Evolutionary conservation across 2,888 invertebrate genomes (phyloP).

Genomic region (Eupithecia abbreviata): DNA sequence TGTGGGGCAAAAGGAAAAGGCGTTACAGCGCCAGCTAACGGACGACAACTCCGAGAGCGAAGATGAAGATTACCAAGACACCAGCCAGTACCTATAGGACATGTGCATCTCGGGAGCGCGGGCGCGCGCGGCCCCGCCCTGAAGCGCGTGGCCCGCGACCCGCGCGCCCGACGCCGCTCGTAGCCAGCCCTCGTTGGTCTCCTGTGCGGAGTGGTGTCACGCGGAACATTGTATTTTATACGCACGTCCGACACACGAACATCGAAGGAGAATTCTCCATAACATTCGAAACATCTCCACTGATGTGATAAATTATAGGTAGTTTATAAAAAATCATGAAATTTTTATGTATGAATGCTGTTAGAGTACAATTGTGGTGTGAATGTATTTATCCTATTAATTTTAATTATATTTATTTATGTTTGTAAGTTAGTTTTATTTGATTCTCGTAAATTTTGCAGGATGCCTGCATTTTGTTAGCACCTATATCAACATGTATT

Average conservation of each 20-base stretch:
- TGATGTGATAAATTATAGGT: slow-evolving; percentile 59
- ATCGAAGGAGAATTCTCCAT: slow-evolving; percentile 43
- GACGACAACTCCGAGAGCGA: slow-evolving; percentile 79
- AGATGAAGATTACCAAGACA: slow-evolving; percentile 79
- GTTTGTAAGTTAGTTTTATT: slow-evolving; percentile 68
- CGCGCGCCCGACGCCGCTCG: not conserved
- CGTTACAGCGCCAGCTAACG: slow-evolving; percentile 77
- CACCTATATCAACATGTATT: slow-evolving; percentile 64
- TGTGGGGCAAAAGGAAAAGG: slow-evolving; percentile 67
- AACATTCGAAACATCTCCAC: slow-evolving; percentile 46
- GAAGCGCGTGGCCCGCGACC: not conserved
- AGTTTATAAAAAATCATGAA: slow-evolving; percentile 61
- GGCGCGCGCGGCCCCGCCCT: not conserved
- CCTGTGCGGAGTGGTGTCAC: slow-evolving; percentile 23
- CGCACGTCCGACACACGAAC: slow-evolving; percentile 36
- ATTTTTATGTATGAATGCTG: slow-evolving; percentile 63
- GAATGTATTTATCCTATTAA: slow-evolving; percentile 81
- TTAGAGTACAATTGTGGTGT: slow-evolving; percentile 70
- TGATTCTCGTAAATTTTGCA: slow-evolving; percentile 62
- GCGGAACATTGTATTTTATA: slow-evolving; percentile 31
- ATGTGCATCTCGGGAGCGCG: slow-evolving; percentile 16
- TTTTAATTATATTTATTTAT: slow-evolving; percentile 70
- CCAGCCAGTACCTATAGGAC: slow-evolving; percentile 74
- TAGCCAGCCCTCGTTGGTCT: slow-evolving; percentile 17
- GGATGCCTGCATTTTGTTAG: slow-evolving; percentile 65